These are phyloP conservation scores for Plodia interpunctella DNA, from an alignment of 1,140 invertebrate genomes.

Conservation along the genomic window DNA sequence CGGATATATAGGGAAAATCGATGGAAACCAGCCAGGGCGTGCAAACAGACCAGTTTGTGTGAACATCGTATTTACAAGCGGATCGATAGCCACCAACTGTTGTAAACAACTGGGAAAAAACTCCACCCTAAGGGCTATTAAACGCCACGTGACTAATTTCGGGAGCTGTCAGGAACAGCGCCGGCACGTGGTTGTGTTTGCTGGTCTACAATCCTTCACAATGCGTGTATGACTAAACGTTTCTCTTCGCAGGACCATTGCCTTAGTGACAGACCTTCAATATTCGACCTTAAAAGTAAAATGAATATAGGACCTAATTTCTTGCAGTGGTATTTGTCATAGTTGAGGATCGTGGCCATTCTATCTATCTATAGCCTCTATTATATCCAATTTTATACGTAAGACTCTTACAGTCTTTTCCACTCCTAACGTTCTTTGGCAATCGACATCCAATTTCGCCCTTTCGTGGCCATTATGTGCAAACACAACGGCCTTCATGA, in stretches of 20 bases:
- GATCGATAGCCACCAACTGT: conserved; percentile 70
- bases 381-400: too few relatives aligned
- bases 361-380: too few relatives aligned
- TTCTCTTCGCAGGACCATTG: background rate
- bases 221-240: conserved; percentile 6
- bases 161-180: conserved; percentile 60
- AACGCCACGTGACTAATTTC: conserved; percentile 68
- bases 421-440: too few relatives aligned
- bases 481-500: too few relatives aligned
- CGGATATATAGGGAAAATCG: conserved; percentile 50
- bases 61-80: conserved; percentile 47
- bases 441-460: too few relatives aligned
- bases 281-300: too few relatives aligned
- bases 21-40: conserved; percentile 39
- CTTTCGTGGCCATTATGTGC: too few relatives aligned
- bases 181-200: conserved; percentile 41
- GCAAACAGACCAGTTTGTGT: conserved; percentile 17
- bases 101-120: conserved; percentile 68
- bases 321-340: too few relatives aligned
- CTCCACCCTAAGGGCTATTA: conserved; percentile 57
- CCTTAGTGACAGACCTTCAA: too few relatives aligned
- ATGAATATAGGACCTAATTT: too few relatives aligned
- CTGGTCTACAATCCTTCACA: background rate
- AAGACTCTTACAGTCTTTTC: too few relatives aligned
- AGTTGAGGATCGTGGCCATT: too few relatives aligned